phyloP scores from a whole-genome alignment of 2,113 vertebrate genomes.

The Microtus oregoni region DNA sequence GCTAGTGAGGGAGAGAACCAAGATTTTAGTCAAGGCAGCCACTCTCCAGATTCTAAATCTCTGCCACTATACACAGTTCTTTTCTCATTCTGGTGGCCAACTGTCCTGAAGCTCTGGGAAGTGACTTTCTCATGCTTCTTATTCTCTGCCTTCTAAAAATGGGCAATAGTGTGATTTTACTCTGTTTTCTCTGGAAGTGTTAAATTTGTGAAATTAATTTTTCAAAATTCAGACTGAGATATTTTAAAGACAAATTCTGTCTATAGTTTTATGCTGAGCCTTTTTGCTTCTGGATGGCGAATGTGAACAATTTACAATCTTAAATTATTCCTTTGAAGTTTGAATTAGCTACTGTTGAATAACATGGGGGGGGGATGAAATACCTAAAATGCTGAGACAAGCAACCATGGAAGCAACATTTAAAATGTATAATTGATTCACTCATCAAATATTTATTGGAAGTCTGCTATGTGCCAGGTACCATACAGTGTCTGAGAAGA shows the following conservation, averaged over 20 bases:
- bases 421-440: constrained; percentile 51
- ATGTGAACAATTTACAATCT: not conserved
- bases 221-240: not conserved
- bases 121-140: not conserved
- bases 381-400: constrained; percentile 51
- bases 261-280: not conserved
- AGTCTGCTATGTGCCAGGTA: not conserved
- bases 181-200: not conserved
- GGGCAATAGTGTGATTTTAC: not conserved
- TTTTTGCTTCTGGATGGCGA: constrained; percentile 23
- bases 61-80: rapidly evolving
- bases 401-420: constrained; percentile 35
- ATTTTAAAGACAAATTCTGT: not conserved
- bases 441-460: constrained; percentile 39
- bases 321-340: constrained; percentile 55
- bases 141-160: not conserved
- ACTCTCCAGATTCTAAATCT: not conserved
- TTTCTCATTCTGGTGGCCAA: not conserved
- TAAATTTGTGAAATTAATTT: not conserved
- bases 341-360: constrained; percentile 26
- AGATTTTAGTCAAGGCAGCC: not conserved
- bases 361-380: not conserved
- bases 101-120: not conserved
- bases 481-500: not conserved
- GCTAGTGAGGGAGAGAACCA: not conserved